phyloP scores from a whole-genome alignment of 2,113 vertebrate species.

The Apistogramma diplotaenia region DNA sequence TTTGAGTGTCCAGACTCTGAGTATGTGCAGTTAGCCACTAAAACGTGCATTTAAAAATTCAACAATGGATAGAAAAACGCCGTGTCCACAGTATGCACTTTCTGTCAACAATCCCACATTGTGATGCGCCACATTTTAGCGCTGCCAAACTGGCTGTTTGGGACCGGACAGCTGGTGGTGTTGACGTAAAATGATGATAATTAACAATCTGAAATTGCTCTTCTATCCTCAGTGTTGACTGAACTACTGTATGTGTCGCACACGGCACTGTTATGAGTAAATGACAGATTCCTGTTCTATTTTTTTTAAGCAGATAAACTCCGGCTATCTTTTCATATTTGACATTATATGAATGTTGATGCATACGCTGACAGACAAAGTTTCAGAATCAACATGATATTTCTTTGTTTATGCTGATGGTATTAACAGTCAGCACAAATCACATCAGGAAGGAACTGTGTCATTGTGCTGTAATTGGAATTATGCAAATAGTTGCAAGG shows the following conservation, averaged over 20 bases:
- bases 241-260: not conserved
- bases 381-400: constrained; percentile 43
- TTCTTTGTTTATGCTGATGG: constrained; percentile 72
- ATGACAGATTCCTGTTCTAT: not conserved
- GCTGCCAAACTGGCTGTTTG: not conserved
- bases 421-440: constrained; percentile 76
- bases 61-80: not conserved
- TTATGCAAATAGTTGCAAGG: constrained; percentile 73
- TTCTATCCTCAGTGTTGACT: not conserved
- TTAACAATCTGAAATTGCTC: not conserved
- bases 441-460: constrained; percentile 71
- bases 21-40: not conserved
- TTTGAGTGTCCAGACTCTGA: not conserved
- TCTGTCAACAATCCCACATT: not conserved
- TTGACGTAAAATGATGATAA: not conserved
- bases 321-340: not conserved
- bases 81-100: not conserved
- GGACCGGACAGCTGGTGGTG: not conserved
- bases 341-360: constrained; percentile 20
- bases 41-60: not conserved
- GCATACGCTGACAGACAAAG: constrained; percentile 41
- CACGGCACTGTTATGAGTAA: not conserved
- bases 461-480: constrained; percentile 74
- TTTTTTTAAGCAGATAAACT: not conserved
- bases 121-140: not conserved